These are phyloP conservation scores for Hoplias malabaricus DNA, from an alignment of 2,113 vertebrate species.

Conservation along the genomic window DNA sequence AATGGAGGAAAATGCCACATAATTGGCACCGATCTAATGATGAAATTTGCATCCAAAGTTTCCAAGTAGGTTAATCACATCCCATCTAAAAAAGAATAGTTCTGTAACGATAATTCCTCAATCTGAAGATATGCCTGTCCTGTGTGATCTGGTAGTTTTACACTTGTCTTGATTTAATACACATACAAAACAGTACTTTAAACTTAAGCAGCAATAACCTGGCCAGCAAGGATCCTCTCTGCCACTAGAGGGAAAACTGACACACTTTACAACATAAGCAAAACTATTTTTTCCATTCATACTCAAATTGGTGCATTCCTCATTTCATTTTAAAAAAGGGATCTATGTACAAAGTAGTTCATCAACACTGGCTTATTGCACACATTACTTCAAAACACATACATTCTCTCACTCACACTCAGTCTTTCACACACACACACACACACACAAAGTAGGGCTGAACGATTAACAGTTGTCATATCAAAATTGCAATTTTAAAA, in stretches of 20 bases:
- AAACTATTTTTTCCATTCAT: neutral
- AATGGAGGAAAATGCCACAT: neutral
- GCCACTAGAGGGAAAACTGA: conserved; percentile 36
- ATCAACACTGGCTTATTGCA: conserved; percentile 52
- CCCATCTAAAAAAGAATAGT: too few species aligned
- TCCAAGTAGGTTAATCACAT: too few species aligned
- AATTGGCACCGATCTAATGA: too few species aligned
- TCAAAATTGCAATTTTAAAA: too few species aligned
- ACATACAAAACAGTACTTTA: neutral
- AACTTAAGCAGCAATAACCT: conserved; percentile 41
- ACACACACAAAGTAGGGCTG: conserved; percentile 60
- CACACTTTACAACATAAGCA: conserved; percentile 27
- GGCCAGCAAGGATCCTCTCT: conserved; percentile 24
- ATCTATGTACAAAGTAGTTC: conserved; percentile 35
- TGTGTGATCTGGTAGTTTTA: conserved; percentile 28
- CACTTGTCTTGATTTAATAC: conserved; percentile 1
- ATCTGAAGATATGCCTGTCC: neutral
- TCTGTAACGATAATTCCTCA: neutral
- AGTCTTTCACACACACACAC: conserved; percentile 23
- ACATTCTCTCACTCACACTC: conserved; percentile 31
- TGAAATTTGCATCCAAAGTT: too few species aligned
- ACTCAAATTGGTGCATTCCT: conserved; percentile 15
- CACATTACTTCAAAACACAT: conserved; percentile 48
- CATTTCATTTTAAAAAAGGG: conserved; percentile 22
- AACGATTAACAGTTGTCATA: too few species aligned